Percentiles rank a stretch among this genome's conserved stretches.
These are phyloP conservation scores for Harmothoe impar DNA, from an alignment of 2,888 invertebrate genomes.

Conservation along the genomic window DNA sequence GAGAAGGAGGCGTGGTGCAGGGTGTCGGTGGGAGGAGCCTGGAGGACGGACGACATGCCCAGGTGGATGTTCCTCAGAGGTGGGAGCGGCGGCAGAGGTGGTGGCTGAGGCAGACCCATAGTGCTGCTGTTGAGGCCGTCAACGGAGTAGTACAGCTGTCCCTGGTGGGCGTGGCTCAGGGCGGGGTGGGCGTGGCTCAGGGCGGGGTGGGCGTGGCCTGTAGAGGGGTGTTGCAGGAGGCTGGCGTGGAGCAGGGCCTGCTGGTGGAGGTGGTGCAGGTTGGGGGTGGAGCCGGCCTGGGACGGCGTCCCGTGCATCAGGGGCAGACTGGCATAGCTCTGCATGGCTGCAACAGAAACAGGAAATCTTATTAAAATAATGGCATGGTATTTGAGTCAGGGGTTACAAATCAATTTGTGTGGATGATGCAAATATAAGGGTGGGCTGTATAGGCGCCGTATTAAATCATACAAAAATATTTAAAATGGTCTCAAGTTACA, in stretches of 20 bases:
- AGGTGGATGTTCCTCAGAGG: slow-evolving; percentile 25
- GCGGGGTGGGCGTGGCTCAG: neutral
- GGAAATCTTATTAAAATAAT: too few relatives aligned
- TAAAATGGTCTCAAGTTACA: too few relatives aligned
- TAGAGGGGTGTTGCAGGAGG: neutral
- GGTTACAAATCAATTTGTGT: too few relatives aligned
- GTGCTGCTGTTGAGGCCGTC: neutral
- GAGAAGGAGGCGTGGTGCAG: neutral
- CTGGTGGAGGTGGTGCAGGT: slow-evolving; percentile 14
- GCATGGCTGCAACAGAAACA: slow-evolving; percentile 38
- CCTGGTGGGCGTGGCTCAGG: neutral
- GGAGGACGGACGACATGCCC: slow-evolving; percentile 21
- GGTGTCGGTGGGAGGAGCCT: neutral
- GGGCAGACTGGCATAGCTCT: slow-evolving; percentile 47
- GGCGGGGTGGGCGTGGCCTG: neutral
- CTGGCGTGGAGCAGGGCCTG: neutral
- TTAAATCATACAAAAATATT: too few relatives aligned
- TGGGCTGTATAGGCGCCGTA: too few relatives aligned
- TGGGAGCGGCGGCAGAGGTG: neutral
- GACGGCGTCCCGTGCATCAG: neutral
- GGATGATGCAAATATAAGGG: too few relatives aligned
- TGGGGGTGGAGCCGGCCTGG: slow-evolving; percentile 6
- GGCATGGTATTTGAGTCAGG: too few relatives aligned
- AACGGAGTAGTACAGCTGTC: neutral
- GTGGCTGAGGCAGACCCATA: neutral